Evolutionary conservation across 2,888 invertebrate species (phyloP).

Genomic region (Orchesella flavescens): DNA sequence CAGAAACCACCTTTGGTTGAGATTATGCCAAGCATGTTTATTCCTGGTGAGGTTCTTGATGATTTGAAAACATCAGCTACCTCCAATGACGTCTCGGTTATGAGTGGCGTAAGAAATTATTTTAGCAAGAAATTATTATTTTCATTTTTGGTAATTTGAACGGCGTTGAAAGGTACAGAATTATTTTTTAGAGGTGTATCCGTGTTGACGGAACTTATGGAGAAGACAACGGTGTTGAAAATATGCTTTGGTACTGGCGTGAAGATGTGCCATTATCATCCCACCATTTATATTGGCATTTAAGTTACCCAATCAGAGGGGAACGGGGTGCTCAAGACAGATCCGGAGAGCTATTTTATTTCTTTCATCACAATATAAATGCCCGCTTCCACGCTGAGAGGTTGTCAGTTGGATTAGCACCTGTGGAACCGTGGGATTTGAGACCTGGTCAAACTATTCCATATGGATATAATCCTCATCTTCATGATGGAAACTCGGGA

Average conservation of each 20-base stretch:
- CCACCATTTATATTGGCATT: not conserved
- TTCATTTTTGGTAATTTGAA: no score
- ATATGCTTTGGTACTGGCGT: not conserved
- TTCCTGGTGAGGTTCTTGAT: not conserved
- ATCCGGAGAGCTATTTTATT: no score
- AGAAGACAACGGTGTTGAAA: not conserved
- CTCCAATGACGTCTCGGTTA: not conserved
- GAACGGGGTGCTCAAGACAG: not conserved
- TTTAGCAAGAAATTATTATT: no score
- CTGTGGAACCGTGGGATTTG: not conserved
- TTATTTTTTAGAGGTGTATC: not conserved
- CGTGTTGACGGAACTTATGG: not conserved
- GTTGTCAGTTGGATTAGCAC: not conserved
- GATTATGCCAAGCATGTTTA: conserved; percentile 23
- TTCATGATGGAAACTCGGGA: no score
- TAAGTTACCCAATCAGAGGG: not conserved
- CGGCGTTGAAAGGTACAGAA: no score
- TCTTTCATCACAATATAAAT: not conserved
- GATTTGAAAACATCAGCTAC: not conserved
- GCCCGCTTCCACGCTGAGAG: not conserved
- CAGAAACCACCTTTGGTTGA: conserved; percentile 33
- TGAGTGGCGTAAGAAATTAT: not conserved
- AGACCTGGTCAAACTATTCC: not conserved
- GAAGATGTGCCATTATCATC: not conserved
- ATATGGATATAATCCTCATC: not conserved